Evolutionary conservation across 2,113 vertebrate species (phyloP).

Genomic region (Pachycephala philippinensis): DNA sequence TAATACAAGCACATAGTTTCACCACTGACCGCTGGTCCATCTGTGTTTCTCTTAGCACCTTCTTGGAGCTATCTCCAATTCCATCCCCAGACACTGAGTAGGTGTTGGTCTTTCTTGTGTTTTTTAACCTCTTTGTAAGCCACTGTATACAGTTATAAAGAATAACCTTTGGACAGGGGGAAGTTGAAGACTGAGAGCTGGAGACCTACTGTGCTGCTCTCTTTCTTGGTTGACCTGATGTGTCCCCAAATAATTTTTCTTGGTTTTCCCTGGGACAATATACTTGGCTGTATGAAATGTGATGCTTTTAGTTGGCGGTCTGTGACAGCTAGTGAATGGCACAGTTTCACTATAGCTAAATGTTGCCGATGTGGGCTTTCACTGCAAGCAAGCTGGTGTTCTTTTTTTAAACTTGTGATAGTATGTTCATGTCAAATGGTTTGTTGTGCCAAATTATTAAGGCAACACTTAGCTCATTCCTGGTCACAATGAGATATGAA

Average conservation of each 20-base stretch:
- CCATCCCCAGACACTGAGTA: not conserved
- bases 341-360: not conserved
- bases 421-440: not conserved
- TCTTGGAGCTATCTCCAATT: not conserved
- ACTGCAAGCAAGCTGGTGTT: not conserved
- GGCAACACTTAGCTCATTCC: not conserved
- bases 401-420: not conserved
- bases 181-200: not conserved
- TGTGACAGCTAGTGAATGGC: not conserved
- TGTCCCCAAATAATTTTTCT: not conserved
- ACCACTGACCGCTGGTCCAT: too few species aligned
- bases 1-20: fast-evolving
- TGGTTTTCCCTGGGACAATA: not conserved
- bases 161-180: not conserved
- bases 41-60: not conserved
- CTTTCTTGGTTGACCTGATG: not conserved
- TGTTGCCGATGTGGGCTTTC: not conserved
- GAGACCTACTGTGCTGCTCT: not conserved
- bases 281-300: not conserved
- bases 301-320: not conserved
- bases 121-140: not conserved
- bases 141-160: not conserved
- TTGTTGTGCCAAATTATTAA: not conserved
- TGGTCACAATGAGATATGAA: not conserved
- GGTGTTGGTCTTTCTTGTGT: not conserved